A percentile compares a stretch with the other conserved stretches of the same genome.
Evolutionary conservation across 2,888 invertebrate species (phyloP).

Genomic region (Athetis lepigone): DNA sequence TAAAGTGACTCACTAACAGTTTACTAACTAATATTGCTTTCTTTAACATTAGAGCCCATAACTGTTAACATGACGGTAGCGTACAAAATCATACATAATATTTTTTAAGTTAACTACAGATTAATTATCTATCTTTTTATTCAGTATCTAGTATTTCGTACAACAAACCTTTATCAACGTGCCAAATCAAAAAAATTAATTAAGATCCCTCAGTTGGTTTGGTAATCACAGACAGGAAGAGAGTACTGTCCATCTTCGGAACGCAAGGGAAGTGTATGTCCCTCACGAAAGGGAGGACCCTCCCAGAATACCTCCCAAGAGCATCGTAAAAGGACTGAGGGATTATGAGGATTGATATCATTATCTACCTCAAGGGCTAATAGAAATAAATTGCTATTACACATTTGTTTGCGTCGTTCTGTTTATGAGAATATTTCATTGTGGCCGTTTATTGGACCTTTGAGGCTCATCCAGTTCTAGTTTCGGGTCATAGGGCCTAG

Average conservation of each 20-base stretch:
- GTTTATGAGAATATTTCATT: slow-evolving; percentile 21
- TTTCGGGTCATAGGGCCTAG: too few relatives aligned
- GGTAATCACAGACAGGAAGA: not conserved
- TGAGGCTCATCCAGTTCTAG: slow-evolving; percentile 9
- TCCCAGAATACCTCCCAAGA: slow-evolving; percentile 20
- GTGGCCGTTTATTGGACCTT: slow-evolving; percentile 6
- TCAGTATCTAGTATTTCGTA: too few relatives aligned
- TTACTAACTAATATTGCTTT: too few relatives aligned
- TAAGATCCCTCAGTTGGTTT: not conserved
- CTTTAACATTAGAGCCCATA: too few relatives aligned
- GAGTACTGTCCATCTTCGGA: not conserved
- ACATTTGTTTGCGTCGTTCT: slow-evolving; percentile 15
- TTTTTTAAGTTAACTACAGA: too few relatives aligned
- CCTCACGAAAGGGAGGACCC: not conserved
- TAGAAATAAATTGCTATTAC: slow-evolving; percentile 41
- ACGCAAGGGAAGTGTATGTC: not conserved
- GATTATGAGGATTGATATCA: slow-evolving; percentile 43
- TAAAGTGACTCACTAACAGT: too few relatives aligned
- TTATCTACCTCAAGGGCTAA: slow-evolving; percentile 35
- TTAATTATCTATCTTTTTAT: too few relatives aligned
- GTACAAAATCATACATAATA: too few relatives aligned
- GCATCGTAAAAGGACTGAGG: slow-evolving; percentile 24
- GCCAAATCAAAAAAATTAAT: not conserved
- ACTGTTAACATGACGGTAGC: too few relatives aligned
- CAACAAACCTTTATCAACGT: too few relatives aligned